Conservation (phyloP, 2,888 invertebrate species). For the Morpho deidamia region DNA sequence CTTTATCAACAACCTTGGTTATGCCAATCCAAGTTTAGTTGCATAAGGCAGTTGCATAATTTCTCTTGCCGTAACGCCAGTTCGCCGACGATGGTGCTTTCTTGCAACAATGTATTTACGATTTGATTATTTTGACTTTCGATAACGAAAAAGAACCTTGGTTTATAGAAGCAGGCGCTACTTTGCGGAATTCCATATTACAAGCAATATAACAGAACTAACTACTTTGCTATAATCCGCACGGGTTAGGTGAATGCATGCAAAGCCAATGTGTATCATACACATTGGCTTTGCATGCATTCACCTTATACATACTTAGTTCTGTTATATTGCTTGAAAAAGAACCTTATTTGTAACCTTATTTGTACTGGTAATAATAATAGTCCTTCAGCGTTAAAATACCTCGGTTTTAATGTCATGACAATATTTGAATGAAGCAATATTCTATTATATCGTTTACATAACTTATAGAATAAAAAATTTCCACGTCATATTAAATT, state of each 20-base stretch:
- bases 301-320: too few relatives aligned
- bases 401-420: conserved; percentile 6
- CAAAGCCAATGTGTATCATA: too few relatives aligned
- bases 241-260: too few relatives aligned
- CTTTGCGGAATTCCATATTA: too few relatives aligned
- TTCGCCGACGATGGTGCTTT: conserved; percentile 32
- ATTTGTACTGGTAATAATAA: background rate
- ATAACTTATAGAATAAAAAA: too few relatives aligned
- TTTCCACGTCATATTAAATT: too few relatives aligned
- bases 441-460: too few relatives aligned
- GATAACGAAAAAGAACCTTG: conserved; percentile 10
- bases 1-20: conserved; percentile 43
- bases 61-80: conserved; percentile 27
- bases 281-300: too few relatives aligned
- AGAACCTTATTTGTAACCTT: conserved; percentile 10
- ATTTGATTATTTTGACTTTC: conserved; percentile 29
- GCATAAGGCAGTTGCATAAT: conserved; percentile 52
- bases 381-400: conserved; percentile 18
- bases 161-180: too few relatives aligned
- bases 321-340: too few relatives aligned
- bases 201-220: too few relatives aligned
- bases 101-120: conserved; percentile 27
- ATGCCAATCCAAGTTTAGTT: conserved; percentile 41
- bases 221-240: too few relatives aligned
- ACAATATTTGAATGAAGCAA: background rate